Base-by-base conservation (phyloP, 1,140 invertebrate genomes). In the Geopemphigus sp. region DNA sequence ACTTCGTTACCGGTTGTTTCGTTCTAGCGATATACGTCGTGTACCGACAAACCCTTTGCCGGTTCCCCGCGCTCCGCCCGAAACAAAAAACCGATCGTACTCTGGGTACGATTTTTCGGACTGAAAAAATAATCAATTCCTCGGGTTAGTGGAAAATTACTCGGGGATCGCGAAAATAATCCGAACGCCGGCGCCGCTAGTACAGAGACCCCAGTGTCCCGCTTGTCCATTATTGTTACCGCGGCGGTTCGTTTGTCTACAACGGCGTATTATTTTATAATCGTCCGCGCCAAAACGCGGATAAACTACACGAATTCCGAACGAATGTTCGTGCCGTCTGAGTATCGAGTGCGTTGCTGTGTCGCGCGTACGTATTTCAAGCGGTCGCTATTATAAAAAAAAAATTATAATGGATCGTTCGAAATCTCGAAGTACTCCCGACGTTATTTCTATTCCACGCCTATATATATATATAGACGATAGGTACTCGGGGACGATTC, bases 221-320 rank as follows among this genome's bases (percentile, higher is more conserved):
- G 3, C 32, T 8, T 8, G 32, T 39, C 32, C 32, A 8, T 39
- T 39, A 39, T 39, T 8, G 32, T 39, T 8, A 8, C 8, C 3
- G 32, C 32, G 32, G 32, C 8, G 32, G 56, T 26, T 57, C 14
- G n/a, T 24, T 57, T 15, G 61, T 64, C 61, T 64, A 64, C 29
- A 64, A 64, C 26, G 24, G 70, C 70, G 53, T 73, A 57, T 22
- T 56, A 73, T 73, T 73, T 73, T 73, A 73, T 57, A 8, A 24
- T 12, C 24, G 22, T 17, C n/a, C 50, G 11, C 45, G 53, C 14
- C 17, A 22, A 73, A 56, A 73, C 53, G 70, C 26, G 32, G 17
- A 32, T 32, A 29, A 53, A 14, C 53, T 14, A 57, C 8, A 39
- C 56, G 39, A 73, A 73, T 73, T 73, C 50, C 5, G 10, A 56